Base-by-base conservation (phyloP, 1,140 invertebrate genomes). In the Apis dorsata region DNA sequence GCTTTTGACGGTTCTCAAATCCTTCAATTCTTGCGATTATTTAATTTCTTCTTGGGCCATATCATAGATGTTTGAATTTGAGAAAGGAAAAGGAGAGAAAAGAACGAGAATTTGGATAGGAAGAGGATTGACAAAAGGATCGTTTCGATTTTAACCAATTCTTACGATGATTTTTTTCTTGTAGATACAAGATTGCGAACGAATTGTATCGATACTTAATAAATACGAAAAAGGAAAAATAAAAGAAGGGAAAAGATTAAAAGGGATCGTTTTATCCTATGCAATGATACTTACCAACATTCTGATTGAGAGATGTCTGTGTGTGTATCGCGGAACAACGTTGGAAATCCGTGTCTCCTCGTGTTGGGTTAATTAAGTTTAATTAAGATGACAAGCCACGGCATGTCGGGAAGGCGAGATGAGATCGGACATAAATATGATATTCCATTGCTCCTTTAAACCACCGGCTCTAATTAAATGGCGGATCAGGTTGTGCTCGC, bases 291-390 rank as follows among this genome's bases (percentile, higher is more conserved):
- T 19, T 19, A 24, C 44, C 10, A 4, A 9, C 28, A n/a, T 53
- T 66, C 34, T 74, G 57, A 81, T 74, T 44, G 79, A 65, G 19
- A 3, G 57, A 28, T 2, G 53, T 12, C 10, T 51, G 71, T 68
- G 49, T 44, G 28, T 21, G 17, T 15, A 55, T 21, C 34, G 12
- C 28, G 21, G 65, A 28, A 11, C 9, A 5, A 49, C 4, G 13
- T 21, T 53, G 21, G 69, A 21, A 86, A 74, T 82, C 69, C 62
- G 28, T 34, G 68, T 81, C 71, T 51, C 24, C 62, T 62, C 65
- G 21, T 53, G 59, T 82, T 59, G 21, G 65, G 59, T 81, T 83
- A 86, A 90, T 90, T 87, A 87, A 89, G 75, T 85, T 84, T 75
- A 76, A 70, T 80, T 71, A 84, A 85, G 79, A 79, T 63, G 69